Base-by-base conservation (phyloP, 1,140 invertebrate genomes). In the Triops cancriformis region DNA sequence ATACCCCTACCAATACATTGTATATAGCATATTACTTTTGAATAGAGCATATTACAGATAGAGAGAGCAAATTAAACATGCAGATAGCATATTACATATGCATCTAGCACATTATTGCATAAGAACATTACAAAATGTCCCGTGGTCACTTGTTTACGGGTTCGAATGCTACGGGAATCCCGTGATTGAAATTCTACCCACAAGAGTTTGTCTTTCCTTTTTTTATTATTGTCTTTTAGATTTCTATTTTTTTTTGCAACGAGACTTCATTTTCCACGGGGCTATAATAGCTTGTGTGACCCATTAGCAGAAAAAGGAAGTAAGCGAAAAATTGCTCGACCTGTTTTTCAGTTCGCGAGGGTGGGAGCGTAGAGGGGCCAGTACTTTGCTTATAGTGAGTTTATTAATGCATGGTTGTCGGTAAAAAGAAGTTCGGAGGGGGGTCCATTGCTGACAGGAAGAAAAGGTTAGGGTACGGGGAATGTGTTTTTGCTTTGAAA, bases 331-430 rank as follows among this genome's bases (percentile, higher is more conserved):
- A 64, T 64, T 64, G 14, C 6, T 64, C 51, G 0, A 64, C 51
- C 51, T 64, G 14, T 64, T 64, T 64, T 64, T 64, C 51, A 6
- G 23, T n/a, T 23, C 51, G 5, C 23, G 10, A 23, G 51, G 23
- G 14, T n/a, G 23, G 23, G 23, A 64, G 14, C n/a, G 23, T n/a
- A 64, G 14, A 12, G 51, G 23, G 51, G 9, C 6, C 51, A 37
- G 31, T 37, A 37, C 31, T 37, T 64, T 64, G 51, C 23, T 64
- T 64, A 37, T 64, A 5, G n/a, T 9, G 18, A 64, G 4, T 64
- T 64, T 23, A 64, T 64, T 64, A 64, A 64, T 64, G 51, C 51
- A 64, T 64, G 51, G 51, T 64, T 64, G 51, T 23, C 51, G 51
- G 51, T 64, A n/a, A 64, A 64, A 64, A 64, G 23, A 64, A 6